phyloP scores from a whole-genome alignment of 53 echinoderm and acorn worm genomes.

The Pentamera pediparva region DNA sequence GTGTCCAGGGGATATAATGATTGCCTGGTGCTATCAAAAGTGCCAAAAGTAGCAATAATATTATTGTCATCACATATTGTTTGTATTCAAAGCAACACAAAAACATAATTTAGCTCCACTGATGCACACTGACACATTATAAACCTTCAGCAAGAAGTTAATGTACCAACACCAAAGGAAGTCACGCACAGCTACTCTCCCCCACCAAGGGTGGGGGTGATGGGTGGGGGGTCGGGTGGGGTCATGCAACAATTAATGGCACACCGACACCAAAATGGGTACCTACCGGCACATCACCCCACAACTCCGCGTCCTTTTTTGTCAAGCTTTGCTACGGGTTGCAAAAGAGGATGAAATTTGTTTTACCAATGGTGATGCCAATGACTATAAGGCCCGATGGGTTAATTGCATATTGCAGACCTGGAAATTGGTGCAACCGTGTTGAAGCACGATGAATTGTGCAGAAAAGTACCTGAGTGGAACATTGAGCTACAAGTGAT shows the following conservation, averaged over 20 bases:
- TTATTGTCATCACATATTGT: no score
- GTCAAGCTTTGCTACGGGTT: constrained; percentile 68
- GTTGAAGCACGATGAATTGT: background rate
- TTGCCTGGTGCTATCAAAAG: no score
- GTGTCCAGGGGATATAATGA: no score
- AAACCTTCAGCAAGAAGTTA: background rate
- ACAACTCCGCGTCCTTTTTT: constrained; percentile 88
- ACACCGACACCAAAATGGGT: background rate
- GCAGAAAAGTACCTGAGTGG: no score
- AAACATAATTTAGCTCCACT: background rate
- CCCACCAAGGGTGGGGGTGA: background rate
- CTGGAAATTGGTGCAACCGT: no score
- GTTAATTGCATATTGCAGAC: no score
- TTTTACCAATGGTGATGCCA: no score
- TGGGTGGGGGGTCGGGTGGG: background rate
- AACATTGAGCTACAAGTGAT: no score
- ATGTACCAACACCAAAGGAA: background rate
- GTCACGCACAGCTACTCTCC: background rate
- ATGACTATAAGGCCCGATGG: no score
- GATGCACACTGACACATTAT: background rate
- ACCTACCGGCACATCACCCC: constrained; percentile 99
- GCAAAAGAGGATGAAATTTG: constrained; percentile 1
- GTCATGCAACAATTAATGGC: background rate
- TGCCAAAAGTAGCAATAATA: no score
- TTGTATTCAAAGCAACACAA: no score